A percentile compares a stretch with the other conserved stretches of the same genome.
Conservation (phyloP, 2,113 vertebrate genomes). For the Centropristis striata region DNA sequence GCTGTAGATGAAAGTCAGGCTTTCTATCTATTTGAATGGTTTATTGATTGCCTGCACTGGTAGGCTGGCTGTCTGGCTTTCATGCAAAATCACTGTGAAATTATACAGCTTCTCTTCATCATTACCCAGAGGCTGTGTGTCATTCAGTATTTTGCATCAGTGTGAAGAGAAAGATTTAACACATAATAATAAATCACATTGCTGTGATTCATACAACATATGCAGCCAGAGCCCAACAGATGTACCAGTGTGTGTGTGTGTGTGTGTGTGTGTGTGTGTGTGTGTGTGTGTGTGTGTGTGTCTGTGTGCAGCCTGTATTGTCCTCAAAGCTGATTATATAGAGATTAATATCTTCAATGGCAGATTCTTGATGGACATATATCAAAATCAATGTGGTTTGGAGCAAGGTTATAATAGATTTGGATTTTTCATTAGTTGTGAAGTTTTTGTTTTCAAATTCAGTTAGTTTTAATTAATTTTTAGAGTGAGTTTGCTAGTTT, state of each 20-base stretch:
- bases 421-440: too few species aligned
- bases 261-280: too few species aligned
- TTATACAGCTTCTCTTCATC: conserved; percentile 7
- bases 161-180: not conserved
- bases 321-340: too few species aligned
- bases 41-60: conserved; percentile 11
- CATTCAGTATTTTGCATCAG: not conserved
- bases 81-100: conserved; percentile 15
- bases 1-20: not conserved
- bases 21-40: conserved; percentile 4
- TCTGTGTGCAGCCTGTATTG: too few species aligned
- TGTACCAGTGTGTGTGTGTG: not conserved
- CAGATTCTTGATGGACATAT: too few species aligned
- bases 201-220: not conserved
- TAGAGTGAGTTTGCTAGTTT: too few species aligned
- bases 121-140: not conserved
- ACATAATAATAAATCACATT: not conserved
- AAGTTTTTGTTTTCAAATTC: too few species aligned
- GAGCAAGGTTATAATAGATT: too few species aligned
- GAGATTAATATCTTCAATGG: too few species aligned
- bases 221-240: not conserved
- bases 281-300: too few species aligned
- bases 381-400: too few species aligned
- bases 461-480: too few species aligned
- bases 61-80: conserved; percentile 24